Base-by-base conservation (phyloP, 2,113 vertebrate genomes). In the Gadus macrocephalus region DNA sequence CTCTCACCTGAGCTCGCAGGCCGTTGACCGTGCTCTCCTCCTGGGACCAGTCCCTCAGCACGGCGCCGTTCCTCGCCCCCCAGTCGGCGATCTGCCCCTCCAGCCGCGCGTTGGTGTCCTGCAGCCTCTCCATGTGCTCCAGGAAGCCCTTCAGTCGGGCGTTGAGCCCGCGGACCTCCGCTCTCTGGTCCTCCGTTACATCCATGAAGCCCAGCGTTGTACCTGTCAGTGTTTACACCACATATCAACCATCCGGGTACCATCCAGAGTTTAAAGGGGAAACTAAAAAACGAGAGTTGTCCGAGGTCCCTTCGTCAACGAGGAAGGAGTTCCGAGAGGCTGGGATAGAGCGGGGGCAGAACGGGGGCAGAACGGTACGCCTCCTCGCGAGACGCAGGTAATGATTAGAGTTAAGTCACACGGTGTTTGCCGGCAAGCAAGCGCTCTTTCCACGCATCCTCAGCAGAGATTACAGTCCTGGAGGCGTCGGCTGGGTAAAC, bases 1-100 rank as follows among this genome's bases (percentile, higher is more conserved):
- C n/a, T 55, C 83, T 78, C 62, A 93, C 91, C 90, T 91, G 88
- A 15, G 74, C 65, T 2, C 81, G 86, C 5, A 93, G 90, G 53
- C 91, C 81, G 19, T 70, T 82, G 25, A 86, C 80, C 1, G 58
- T 80, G 69, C 78, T 74, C 11, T 92, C 89, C 81, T 90, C 85
- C 20, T 72, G 42, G 68, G 78, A 81, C 91, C 91, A 89, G 42
- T 86, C 71, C 68, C 19, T 67, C 0, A 72, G 65, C 3, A 19
- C 79, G 0, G 68, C 59, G 0, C 16, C 0, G 12, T 55, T 79
- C 68, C 72, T 82, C 22, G 31, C 0, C 1, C 81, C 70, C 80
- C 83, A 84, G 25, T 89, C 70, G 0, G 64, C 38, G 53, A 93
- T 91, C 78, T 88, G 84, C 20, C 82, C 77, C 80, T 92, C 87